A percentile compares a stretch with the other conserved stretches of the same genome.
Conservation (phyloP, 2,113 vertebrate species). For the Neolamprologus modestus region DNA sequence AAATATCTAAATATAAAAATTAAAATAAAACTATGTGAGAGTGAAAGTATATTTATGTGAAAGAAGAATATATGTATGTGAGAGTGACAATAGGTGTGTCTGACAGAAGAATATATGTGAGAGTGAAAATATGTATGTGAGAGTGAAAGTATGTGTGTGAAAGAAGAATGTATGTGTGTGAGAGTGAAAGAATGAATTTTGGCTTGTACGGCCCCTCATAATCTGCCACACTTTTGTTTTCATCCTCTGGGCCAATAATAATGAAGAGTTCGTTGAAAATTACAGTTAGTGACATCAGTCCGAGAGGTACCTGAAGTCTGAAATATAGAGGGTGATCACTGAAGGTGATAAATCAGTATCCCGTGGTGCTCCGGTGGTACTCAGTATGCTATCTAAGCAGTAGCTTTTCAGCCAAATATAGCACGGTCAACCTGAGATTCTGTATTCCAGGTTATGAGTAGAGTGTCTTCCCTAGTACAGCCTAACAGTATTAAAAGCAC, state of each 20-base stretch:
- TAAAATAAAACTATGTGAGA: no score
- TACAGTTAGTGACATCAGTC: neutral
- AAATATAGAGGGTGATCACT: neutral
- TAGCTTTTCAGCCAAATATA: neutral
- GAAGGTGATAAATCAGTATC: neutral
- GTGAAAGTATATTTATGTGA: no score
- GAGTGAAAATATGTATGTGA: no score
- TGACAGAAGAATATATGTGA: no score
- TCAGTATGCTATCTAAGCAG: neutral
- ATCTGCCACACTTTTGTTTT: neutral
- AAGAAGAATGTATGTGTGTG: neutral
- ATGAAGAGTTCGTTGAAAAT: neutral
- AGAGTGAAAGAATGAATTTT: neutral
- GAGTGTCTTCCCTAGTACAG: neutral
- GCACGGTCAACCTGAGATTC: neutral
- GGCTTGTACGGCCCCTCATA: neutral
- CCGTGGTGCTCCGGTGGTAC: neutral
- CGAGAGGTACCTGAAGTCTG: neutral
- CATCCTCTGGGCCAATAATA: neutral
- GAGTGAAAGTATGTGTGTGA: neutral
- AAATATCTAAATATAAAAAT: no score
- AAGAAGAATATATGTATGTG: no score
- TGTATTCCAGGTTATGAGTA: neutral
- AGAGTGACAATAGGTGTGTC: no score
- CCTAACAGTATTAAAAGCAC: neutral